These are phyloP conservation scores for Limnothrissa miodon DNA, from an alignment of 2,113 vertebrate species.

Conservation along the genomic window DNA sequence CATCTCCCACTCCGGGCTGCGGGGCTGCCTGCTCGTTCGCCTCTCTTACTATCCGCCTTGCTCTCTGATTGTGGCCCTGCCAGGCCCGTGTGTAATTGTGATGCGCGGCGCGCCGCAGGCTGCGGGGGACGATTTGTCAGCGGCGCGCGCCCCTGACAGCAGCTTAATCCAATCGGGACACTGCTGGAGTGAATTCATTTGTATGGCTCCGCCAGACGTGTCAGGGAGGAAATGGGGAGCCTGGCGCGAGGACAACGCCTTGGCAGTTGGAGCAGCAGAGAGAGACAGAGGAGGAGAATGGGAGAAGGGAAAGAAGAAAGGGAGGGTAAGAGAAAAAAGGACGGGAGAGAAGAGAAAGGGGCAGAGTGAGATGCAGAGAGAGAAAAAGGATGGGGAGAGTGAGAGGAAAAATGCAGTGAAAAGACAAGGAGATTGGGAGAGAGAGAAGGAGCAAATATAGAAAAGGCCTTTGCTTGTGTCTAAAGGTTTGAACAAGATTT, in stretches of 20 bases:
- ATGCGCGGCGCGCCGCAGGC: constrained; percentile 69
- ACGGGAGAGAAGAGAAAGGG: background rate
- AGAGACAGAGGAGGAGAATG: background rate
- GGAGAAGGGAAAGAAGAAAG: background rate
- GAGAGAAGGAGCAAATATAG: background rate
- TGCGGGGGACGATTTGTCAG: constrained; percentile 82
- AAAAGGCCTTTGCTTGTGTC: background rate
- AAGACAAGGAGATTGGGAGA: background rate
- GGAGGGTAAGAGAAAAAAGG: background rate
- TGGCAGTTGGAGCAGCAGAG: background rate
- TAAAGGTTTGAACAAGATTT: background rate
- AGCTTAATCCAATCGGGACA: constrained; percentile 76
- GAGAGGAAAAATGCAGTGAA: background rate
- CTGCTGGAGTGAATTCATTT: constrained; percentile 77
- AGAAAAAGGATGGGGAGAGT: background rate
- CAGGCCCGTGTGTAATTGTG: constrained; percentile 69
- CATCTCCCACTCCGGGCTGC: background rate
- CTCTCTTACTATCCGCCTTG: background rate
- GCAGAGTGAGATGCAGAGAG: background rate
- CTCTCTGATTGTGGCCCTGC: constrained; percentile 11
- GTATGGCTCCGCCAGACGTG: constrained; percentile 72
- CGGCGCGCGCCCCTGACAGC: constrained; percentile 76
- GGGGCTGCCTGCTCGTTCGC: background rate
- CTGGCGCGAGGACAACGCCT: constrained; percentile 48
- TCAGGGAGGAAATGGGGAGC: constrained; percentile 77